Evolutionary conservation across 2,888 invertebrate genomes (phyloP).

Genomic region (Lagria hirta): DNA sequence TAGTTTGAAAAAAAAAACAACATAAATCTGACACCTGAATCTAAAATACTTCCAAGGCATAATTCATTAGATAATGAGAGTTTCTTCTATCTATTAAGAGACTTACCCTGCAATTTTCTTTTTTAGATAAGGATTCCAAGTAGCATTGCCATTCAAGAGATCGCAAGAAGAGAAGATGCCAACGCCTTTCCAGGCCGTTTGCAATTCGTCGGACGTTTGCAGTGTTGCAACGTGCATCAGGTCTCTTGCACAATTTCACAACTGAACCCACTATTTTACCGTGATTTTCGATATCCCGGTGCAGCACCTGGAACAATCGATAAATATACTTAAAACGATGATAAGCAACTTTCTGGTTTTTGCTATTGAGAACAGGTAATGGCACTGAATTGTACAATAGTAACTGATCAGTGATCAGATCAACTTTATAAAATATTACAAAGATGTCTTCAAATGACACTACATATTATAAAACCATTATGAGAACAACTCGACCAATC

Average conservation of each 20-base stretch:
- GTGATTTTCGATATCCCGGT: slow-evolving; percentile 91
- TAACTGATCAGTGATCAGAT: too few relatives aligned
- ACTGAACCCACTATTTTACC: slow-evolving; percentile 79
- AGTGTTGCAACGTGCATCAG: slow-evolving; percentile 46
- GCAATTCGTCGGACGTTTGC: slow-evolving; percentile 57
- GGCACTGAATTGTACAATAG: too few relatives aligned
- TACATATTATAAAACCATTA: too few relatives aligned
- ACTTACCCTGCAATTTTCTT: slow-evolving; percentile 66
- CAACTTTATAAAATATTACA: too few relatives aligned
- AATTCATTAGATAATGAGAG: too few relatives aligned
- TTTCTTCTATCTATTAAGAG: slow-evolving; percentile 6
- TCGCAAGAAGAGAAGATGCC: slow-evolving; percentile 86
- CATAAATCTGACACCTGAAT: too few relatives aligned
- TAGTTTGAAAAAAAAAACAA: too few relatives aligned
- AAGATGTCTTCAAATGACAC: too few relatives aligned
- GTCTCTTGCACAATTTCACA: slow-evolving; percentile 71
- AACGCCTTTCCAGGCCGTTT: slow-evolving; percentile 78
- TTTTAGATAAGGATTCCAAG: slow-evolving; percentile 76
- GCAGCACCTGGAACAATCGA: slow-evolving; percentile 72
- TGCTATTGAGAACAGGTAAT: too few relatives aligned
- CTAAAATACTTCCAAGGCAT: too few relatives aligned
- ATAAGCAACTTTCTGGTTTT: too few relatives aligned
- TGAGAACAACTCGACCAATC: too few relatives aligned
- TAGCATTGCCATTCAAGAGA: slow-evolving; percentile 92
- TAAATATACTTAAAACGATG: slow-evolving; percentile 18